Base-by-base conservation (phyloP, 2,888 invertebrate species). In the Mythimna albipuncta region DNA sequence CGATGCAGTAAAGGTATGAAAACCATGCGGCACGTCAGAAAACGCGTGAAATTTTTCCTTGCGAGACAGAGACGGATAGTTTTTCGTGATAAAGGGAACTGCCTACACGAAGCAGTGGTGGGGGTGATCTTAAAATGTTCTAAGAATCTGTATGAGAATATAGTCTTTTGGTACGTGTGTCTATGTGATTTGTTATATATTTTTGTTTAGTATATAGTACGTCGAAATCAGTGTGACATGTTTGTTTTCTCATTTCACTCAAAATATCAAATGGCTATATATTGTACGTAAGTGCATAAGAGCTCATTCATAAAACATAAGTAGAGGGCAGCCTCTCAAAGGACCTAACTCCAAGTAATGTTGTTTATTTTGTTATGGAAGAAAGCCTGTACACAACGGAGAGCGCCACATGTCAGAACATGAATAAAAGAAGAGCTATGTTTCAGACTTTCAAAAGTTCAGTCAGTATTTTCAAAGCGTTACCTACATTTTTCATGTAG, bases 401-500 rank as follows among this genome's bases (percentile, higher is more conserved):
- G 93, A 92, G 92, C 93, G 93, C 95, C 96, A 96, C 95, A 96
- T 96, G 95, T 95, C 94, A 93, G 94, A 91, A 86, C 93, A 96
- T 96, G 96, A 96, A 96, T 96, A 96, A 96, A 95, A 95, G 92
- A 96, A 92, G 93, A 95, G 94, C 93, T 91, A 93, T 93, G 94
- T 94, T 94, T 93, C 94, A 95, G 94, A 95, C 94, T 95, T 95
- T 94, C 91, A 93, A 93, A 95, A 95, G 92, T 95, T 94, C 88
- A 89, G 89, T 89, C 91, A 88, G 91, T 92, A 95, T 95, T 95
- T 95, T 94, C 93, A 93, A 91, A 91, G 93, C 90, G 85, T 90
- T 92, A 89, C 87, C 82, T 90, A 91, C 88, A 93, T 92, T 91
- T 92, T 89, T 92, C 90, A 91, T 93, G 89, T 88, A 86, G 86